phyloP scores from a whole-genome alignment of 2,797 vertebrate species.

The Cheirogaleus major region DNA sequence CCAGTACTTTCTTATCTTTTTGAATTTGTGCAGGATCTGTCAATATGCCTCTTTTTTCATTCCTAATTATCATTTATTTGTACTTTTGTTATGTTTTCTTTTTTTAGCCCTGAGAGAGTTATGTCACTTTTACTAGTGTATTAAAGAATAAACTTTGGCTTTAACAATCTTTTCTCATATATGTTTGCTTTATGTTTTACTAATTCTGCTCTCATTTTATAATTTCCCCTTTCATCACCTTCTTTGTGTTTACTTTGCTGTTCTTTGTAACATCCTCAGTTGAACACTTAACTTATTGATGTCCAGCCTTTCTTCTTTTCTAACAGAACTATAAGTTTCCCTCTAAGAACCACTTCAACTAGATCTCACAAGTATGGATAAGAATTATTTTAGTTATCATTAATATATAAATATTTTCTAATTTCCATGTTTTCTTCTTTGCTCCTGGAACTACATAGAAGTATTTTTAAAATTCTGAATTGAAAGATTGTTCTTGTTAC shows the following conservation, averaged over 20 bases:
- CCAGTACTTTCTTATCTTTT: not conserved
- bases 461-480: not conserved
- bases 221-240: not conserved
- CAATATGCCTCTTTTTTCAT: not conserved
- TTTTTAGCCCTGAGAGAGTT: not conserved
- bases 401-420: not conserved
- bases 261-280: not conserved
- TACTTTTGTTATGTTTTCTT: not conserved
- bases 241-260: not conserved
- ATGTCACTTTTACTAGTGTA: not conserved
- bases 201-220: not conserved
- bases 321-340: not conserved
- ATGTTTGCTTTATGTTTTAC: not conserved
- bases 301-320: not conserved
- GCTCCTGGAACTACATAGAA: not conserved
- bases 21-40: not conserved
- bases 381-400: not conserved
- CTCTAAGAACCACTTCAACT: not conserved
- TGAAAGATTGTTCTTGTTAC: not conserved
- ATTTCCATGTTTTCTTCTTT: not conserved
- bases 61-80: not conserved
- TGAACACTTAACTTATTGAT: not conserved
- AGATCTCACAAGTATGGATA: not conserved
- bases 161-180: not conserved
- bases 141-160: not conserved